Conservation (phyloP, 2,113 vertebrate species). For the Larimichthys polyactis region DNA sequence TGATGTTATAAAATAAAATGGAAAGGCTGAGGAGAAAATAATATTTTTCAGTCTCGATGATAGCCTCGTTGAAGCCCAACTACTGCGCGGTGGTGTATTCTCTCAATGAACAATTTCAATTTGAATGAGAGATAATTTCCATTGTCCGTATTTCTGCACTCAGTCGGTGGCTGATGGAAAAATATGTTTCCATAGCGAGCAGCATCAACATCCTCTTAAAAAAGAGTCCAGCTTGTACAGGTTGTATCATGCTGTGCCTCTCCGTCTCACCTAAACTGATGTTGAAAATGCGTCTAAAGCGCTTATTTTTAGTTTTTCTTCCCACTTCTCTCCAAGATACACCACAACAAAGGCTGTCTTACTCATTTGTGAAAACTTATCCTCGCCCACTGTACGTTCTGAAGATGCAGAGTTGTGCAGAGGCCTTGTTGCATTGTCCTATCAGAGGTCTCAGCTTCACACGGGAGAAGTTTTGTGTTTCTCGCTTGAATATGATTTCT, state of each 20-base stretch:
- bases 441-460: neutral
- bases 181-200: slow-evolving; percentile 89
- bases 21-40: slow-evolving; percentile 22
- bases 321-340: slow-evolving; percentile 54
- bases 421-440: slow-evolving; percentile 23
- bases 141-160: slow-evolving; percentile 66
- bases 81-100: slow-evolving; percentile 22
- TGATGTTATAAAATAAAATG: slow-evolving; percentile 42
- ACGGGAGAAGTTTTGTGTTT: slow-evolving; percentile 3
- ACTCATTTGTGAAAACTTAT: slow-evolving; percentile 43
- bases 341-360: slow-evolving; percentile 56
- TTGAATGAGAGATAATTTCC: slow-evolving; percentile 59
- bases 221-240: slow-evolving; percentile 89
- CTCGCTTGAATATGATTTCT: neutral
- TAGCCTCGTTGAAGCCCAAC: slow-evolving; percentile 40
- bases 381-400: slow-evolving; percentile 31
- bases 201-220: slow-evolving; percentile 85
- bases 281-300: slow-evolving; percentile 22
- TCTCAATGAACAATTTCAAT: slow-evolving; percentile 50
- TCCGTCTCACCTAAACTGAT: slow-evolving; percentile 54
- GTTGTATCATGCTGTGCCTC: slow-evolving; percentile 80
- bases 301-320: slow-evolving; percentile 66
- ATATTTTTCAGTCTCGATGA: slow-evolving; percentile 33
- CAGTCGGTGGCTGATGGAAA: slow-evolving; percentile 88
- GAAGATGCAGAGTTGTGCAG: slow-evolving; percentile 27